Conservation (phyloP, 2,888 invertebrate species). For the Allolobophora icterica region DNA sequence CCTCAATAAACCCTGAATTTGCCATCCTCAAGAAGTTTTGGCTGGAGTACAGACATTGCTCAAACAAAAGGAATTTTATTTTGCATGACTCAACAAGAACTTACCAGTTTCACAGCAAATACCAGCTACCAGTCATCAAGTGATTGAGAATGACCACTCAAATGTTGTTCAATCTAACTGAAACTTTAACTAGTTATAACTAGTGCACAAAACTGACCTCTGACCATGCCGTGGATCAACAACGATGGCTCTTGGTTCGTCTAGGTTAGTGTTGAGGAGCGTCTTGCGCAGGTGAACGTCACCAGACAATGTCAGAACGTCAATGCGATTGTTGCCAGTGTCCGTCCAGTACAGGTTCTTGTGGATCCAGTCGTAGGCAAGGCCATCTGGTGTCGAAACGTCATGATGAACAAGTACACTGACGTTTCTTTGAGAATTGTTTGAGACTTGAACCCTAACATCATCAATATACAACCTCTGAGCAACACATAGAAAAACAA, state of each 20-base stretch:
- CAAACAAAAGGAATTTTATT: no score
- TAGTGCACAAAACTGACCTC: constrained; percentile 35
- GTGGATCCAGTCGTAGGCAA: constrained; percentile 67
- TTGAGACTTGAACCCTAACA: constrained; percentile 71
- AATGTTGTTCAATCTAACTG: not conserved
- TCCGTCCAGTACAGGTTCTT: constrained; percentile 68
- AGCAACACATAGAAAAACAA: not conserved
- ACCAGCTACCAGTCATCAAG: not conserved
- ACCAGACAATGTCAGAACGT: constrained; percentile 64
- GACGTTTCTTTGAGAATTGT: constrained; percentile 30
- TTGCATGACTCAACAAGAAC: no score
- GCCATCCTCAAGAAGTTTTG: not conserved
- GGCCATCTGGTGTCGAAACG: constrained; percentile 57
- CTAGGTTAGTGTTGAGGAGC: constrained; percentile 81
- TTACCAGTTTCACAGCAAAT: not conserved
- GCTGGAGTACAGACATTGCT: no score
- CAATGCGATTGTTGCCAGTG: constrained; percentile 63
- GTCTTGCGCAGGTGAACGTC: constrained; percentile 76
- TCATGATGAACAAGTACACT: constrained; percentile 32
- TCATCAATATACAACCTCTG: not conserved
- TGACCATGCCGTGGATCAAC: constrained; percentile 75
- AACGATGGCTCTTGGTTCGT: constrained; percentile 92
- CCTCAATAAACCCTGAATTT: not conserved
- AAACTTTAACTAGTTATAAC: not conserved
- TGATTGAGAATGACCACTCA: not conserved